These are phyloP conservation scores for Iphiclides podalirius DNA, from an alignment of 2,888 invertebrate species.

Conservation along the genomic window DNA sequence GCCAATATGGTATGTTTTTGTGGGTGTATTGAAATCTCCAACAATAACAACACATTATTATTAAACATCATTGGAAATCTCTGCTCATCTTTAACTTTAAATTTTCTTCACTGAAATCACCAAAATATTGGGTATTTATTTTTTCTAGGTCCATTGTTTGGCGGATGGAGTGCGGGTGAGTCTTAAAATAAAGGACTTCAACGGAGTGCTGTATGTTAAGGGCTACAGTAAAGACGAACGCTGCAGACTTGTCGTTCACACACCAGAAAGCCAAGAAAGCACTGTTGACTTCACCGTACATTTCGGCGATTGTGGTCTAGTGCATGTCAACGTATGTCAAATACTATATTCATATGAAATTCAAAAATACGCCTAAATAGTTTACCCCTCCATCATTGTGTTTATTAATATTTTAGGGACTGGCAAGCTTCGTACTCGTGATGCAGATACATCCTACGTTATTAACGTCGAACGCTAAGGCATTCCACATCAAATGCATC, in stretches of 20 bases:
- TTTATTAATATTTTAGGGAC: constrained; percentile 79
- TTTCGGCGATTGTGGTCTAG: constrained; percentile 94
- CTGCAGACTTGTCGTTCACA: constrained; percentile 89
- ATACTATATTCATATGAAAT: not conserved
- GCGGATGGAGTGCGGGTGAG: constrained; percentile 95
- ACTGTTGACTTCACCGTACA: constrained; percentile 91
- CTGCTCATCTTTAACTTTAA: no score
- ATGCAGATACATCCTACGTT: constrained; percentile 98
- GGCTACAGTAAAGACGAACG: constrained; percentile 96
- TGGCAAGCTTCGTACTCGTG: constrained; percentile 95
- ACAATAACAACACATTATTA: no score
- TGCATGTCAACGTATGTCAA: constrained; percentile 90
- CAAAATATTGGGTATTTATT: not conserved
- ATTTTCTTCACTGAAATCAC: no score
- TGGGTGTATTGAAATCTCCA: no score
- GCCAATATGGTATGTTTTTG: no score
- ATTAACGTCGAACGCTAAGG: constrained; percentile 95
- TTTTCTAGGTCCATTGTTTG: constrained; percentile 86
- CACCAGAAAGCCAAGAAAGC: constrained; percentile 84
- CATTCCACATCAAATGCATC: constrained; percentile 97
- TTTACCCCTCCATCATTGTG: not conserved
- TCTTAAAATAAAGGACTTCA: constrained; percentile 89
- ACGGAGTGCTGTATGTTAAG: constrained; percentile 95
- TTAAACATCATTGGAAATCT: no score
- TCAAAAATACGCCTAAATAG: not conserved